Base-by-base conservation (phyloP, 2,888 invertebrate genomes). In the Lottia gigantea region DNA sequence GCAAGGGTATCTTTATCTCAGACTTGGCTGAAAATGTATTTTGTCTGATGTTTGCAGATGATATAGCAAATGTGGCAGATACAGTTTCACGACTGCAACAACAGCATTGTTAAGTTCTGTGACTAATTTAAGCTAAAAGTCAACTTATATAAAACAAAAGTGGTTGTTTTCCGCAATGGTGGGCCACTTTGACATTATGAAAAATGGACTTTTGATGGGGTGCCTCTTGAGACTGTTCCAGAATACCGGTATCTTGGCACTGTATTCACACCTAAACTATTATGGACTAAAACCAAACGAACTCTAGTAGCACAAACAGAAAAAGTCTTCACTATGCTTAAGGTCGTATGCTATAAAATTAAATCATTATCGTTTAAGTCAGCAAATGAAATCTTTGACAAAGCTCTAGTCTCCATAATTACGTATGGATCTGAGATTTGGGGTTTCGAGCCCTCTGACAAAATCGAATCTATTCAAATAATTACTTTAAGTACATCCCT, bases 31-130 rank as follows among this genome's bases (percentile, higher is more conserved):
- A n/a, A n/a, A n/a, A n/a, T n/a, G n/a, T n/a, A n/a, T n/a, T n/a
- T 31, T 67, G 46, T 26, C n/a, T 67, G 12, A 23, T 71, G 14
- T 71, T 31, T 67, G 64, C 71, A 19, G 71, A 68, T 19, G 68
- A 68, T 23, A 47, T 72, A 4, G 68, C 68, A 25, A 71, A 64
- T 25, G 23, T 65, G 40, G 45, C 71, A 11, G 68, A 68, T 16
- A 66, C 47, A 19, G 62, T 25, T 16, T 12, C 61, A 16, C 45
- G 68, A 55, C 62, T 68, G 2, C 65, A 68, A 23, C 31, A 46
- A n/a, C n/a, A 46, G 62, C 40, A 65, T 71, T 55, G 19, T 11
- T 14, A 46, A 45, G 3, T 68, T 68, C 45, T 71, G 67, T 68
- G n/a, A 61, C 7, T 16, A 55, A 16, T 66, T 46, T 19, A n/a